These are phyloP conservation scores for Nycteola revayana DNA, from an alignment of 2,888 invertebrate genomes.

Conservation along the genomic window DNA sequence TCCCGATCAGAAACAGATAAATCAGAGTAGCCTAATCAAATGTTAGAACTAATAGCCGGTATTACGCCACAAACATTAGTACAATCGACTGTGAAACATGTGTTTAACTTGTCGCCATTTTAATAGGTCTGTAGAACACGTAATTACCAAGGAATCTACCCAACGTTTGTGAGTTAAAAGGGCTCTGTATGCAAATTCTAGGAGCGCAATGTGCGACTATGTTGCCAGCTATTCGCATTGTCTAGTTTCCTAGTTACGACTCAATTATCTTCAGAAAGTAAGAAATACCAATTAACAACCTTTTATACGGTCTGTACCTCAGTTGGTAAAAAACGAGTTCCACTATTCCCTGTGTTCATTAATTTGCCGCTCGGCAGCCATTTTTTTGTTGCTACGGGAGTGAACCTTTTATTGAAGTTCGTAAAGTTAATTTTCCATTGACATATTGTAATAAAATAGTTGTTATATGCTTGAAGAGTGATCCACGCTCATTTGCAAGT, in stretches of 20 bases:
- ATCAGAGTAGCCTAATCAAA: constrained; percentile 20
- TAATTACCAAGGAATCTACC: constrained; percentile 41
- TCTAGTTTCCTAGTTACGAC: constrained; percentile 60
- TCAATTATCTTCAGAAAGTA: constrained; percentile 66
- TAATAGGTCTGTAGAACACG: constrained; percentile 34
- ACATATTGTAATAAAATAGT: constrained; percentile 22
- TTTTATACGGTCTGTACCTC: constrained; percentile 55
- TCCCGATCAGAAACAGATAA: constrained; percentile 25
- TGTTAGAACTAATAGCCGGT: constrained; percentile 13
- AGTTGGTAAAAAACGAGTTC: constrained; percentile 43
- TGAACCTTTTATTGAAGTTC: constrained; percentile 15
- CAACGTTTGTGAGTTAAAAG: constrained; percentile 38
- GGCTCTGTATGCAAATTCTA: constrained; percentile 57
- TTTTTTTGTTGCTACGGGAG: constrained; percentile 12
- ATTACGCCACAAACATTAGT: constrained; percentile 14
- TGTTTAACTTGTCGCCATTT: constrained; percentile 33
- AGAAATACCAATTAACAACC: constrained; percentile 69
- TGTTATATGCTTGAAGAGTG: constrained; percentile 36
- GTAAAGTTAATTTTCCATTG: constrained; percentile 17
- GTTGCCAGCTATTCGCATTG: constrained; percentile 55
- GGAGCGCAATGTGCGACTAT: constrained; percentile 43
- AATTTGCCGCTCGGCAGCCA: constrained; percentile 16
- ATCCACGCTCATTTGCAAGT: constrained; percentile 66
- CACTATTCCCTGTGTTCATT: constrained; percentile 15
- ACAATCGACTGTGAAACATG: constrained; percentile 26